phyloP scores from a whole-genome alignment of 2,797 vertebrate species.

The Phalanger gymnotis region DNA sequence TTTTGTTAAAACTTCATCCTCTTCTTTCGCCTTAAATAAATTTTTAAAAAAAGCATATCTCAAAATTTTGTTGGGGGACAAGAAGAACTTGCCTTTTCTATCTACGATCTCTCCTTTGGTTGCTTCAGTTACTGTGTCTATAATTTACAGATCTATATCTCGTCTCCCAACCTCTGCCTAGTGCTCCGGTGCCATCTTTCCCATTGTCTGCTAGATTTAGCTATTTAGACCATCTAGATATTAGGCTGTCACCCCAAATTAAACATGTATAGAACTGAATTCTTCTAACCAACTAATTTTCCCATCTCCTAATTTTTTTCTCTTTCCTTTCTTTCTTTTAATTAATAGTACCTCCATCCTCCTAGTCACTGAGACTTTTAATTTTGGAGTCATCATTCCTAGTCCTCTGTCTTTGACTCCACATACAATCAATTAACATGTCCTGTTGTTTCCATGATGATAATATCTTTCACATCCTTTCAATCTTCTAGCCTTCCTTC shows the following conservation, averaged over 20 bases:
- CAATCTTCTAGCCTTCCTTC: not conserved
- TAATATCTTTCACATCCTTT: not conserved
- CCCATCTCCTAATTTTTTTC: not conserved
- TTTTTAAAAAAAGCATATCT: not conserved
- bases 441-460: not conserved
- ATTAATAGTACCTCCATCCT: not conserved
- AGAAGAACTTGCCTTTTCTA: not conserved
- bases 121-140: not conserved
- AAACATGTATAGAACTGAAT: not conserved
- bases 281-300: not conserved
- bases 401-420: not conserved
- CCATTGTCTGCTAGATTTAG: not conserved
- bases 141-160: not conserved
- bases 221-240: not conserved
- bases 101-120: not conserved
- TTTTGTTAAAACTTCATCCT: not conserved
- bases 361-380: not conserved
- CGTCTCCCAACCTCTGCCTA: not conserved
- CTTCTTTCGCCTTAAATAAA: not conserved
- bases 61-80: not conserved
- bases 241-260: not conserved
- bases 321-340: not conserved
- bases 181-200: not conserved
- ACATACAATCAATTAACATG: not conserved
- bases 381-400: not conserved